Evolutionary conservation across 2,797 vertebrate species (phyloP).

Genomic region (Sebastes iracundus): DNA sequence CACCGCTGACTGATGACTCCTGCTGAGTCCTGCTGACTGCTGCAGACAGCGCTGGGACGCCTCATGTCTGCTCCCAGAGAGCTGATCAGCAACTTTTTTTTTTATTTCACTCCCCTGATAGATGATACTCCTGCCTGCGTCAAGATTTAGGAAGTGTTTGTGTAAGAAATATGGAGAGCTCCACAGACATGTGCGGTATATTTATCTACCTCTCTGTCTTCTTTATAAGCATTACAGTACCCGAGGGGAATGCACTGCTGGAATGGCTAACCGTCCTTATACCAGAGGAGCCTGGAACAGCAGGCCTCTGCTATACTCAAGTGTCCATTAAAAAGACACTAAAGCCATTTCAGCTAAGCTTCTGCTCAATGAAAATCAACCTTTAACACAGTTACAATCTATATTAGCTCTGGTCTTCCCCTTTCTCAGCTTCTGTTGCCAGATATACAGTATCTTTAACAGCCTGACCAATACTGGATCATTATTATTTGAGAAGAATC

Average conservation of each 20-base stretch:
- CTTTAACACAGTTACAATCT: background rate
- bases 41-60: conserved; percentile 49
- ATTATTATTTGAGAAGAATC: background rate
- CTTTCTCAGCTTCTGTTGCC: conserved; percentile 1
- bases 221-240: background rate
- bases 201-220: conserved; percentile 23
- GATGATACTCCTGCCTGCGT: conserved; percentile 23
- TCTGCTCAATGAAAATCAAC: conserved; percentile 20
- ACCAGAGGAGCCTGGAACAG: background rate
- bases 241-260: background rate
- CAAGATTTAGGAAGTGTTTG: conserved; percentile 29
- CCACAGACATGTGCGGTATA: background rate
- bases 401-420: background rate
- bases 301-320: conserved; percentile 1
- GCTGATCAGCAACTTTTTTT: conserved; percentile 56
- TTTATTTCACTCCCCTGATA: conserved; percentile 38
- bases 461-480: background rate
- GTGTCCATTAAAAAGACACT: conserved; percentile 28
- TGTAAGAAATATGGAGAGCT: conserved; percentile 10
- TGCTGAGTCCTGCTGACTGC: conserved; percentile 56
- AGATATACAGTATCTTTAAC: background rate
- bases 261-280: conserved; percentile 7
- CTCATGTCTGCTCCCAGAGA: conserved; percentile 37
- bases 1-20: conserved; percentile 65
- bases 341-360: conserved; percentile 2